Base-by-base conservation (phyloP, 2,888 invertebrate species). In the Apodemia zela region DNA sequence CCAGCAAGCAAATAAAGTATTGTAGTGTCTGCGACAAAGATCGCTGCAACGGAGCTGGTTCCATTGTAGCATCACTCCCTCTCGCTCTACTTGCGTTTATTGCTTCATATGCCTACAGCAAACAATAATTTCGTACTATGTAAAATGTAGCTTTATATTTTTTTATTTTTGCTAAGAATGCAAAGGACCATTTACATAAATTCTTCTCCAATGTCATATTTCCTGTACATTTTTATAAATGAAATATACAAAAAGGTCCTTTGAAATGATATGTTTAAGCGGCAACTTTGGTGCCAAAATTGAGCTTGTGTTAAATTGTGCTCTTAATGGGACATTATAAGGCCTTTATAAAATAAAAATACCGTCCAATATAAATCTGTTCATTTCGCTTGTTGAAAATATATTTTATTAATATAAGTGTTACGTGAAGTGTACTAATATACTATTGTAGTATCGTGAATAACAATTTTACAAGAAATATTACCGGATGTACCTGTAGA, bases 1-100 rank as follows among this genome's bases (percentile, higher is more conserved):
- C 76, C 25, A 64, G 65, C 68, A 79, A 71, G 72, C 78, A 72
- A 66, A 76, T 90, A 71, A 83, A 79, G 64, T 70, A 77, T 69
- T 91, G 90, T 83, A 76, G 76, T 65, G 82, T 89, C 54, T 94
- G 94, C 73, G 84, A 89, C 73, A 86, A 83, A 66, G 93, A 94
- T 65, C 84, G 79, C 63, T 94, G 94, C 81, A 94, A 94, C 70
- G 84, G 83, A 33, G 88, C 88, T 63, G 81, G 81, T 11, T 75
- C 87, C n/a, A 68, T 83, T 29, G 70, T 78, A 8, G 77, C 83
- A 64, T 88, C 89, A 6, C 67, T 87, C 62, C 86, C 89, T 13
- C 75, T 91, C 7, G 84, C 85, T 11, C 68, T 80, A 47, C 59
- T 85, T 45, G 80, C 87, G 2, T 75, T 85, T 11, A 49, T 86